Percentiles rank a stretch among this genome's conserved stretches.
Conservation (phyloP, 2,797 vertebrate species). For the Rhinatrema bivittatum region DNA sequence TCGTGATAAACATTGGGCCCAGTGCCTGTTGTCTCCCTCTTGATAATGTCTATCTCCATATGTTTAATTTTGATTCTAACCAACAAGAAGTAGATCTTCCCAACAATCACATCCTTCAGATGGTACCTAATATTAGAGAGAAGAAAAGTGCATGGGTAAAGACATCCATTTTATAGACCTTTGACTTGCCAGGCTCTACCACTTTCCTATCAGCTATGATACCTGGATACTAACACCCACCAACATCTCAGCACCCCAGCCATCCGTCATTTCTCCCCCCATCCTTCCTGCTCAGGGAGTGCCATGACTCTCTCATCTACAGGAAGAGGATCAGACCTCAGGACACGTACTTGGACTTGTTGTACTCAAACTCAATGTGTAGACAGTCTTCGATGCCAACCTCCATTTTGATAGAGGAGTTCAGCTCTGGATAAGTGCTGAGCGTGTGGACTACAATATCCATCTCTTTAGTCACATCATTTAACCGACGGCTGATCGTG, state of each 20-base stretch:
- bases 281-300: neutral
- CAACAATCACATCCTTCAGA: constrained; percentile 95
- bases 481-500: constrained; percentile 87
- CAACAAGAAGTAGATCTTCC: constrained; percentile 96
- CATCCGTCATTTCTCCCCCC: neutral
- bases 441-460: constrained; percentile 94
- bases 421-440: constrained; percentile 93
- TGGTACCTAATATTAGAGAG: constrained; percentile 70
- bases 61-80: constrained; percentile 98
- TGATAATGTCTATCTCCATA: constrained; percentile 98
- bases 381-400: constrained; percentile 97
- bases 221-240: too few relatives aligned
- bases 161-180: too few relatives aligned
- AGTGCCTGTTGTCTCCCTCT: constrained; percentile 92
- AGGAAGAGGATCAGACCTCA: too few relatives aligned
- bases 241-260: neutral
- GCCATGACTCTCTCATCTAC: too few relatives aligned
- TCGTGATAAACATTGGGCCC: constrained; percentile 95
- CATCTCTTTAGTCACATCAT: constrained; percentile 92
- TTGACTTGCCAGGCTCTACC: too few relatives aligned
- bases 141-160: neutral
- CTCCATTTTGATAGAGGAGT: constrained; percentile 98
- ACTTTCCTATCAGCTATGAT: too few relatives aligned
- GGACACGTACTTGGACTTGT: constrained; percentile 91
- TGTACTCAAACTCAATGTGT: constrained; percentile 98